Evolutionary conservation across 64 coral and sea anemone species (phyloP).

Genomic region (Actinia equina): DNA sequence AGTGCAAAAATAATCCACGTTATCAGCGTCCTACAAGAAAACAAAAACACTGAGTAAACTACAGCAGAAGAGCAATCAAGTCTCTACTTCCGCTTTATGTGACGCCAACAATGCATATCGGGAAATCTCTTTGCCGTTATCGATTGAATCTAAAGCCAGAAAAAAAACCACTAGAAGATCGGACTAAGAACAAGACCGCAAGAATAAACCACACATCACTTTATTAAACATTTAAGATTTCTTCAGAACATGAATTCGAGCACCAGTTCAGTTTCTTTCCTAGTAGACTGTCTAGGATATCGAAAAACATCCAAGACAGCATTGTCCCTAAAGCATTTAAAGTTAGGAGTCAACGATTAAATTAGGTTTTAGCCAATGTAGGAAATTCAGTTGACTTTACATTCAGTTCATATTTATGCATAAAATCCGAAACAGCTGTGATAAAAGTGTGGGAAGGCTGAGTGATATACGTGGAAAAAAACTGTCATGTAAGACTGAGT

Average conservation of each 20-base stretch:
- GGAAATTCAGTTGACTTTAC: not conserved
- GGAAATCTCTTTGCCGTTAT: not conserved
- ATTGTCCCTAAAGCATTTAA: not conserved
- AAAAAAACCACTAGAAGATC: not conserved
- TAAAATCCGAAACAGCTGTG: not conserved
- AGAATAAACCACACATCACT: not conserved
- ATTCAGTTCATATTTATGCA: not conserved
- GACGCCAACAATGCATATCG: not conserved
- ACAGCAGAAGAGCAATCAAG: not conserved
- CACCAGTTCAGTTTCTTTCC: not conserved
- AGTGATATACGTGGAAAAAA: not conserved
- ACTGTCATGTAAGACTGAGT: not conserved
- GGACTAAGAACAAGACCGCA: not conserved
- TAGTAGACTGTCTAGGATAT: no score
- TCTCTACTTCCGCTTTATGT: not conserved
- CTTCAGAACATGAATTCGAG: not conserved
- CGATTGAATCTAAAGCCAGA: not conserved
- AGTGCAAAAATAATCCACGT: constrained; percentile 74
- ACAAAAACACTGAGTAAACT: not conserved
- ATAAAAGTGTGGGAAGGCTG: not conserved
- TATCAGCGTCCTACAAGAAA: constrained; percentile 80
- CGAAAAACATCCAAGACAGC: no score
- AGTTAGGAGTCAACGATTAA: not conserved
- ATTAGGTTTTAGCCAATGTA: not conserved
- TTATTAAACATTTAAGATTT: not conserved